Conservation (phyloP, 2,888 invertebrate genomes). For the Cordilura impudica region DNA sequence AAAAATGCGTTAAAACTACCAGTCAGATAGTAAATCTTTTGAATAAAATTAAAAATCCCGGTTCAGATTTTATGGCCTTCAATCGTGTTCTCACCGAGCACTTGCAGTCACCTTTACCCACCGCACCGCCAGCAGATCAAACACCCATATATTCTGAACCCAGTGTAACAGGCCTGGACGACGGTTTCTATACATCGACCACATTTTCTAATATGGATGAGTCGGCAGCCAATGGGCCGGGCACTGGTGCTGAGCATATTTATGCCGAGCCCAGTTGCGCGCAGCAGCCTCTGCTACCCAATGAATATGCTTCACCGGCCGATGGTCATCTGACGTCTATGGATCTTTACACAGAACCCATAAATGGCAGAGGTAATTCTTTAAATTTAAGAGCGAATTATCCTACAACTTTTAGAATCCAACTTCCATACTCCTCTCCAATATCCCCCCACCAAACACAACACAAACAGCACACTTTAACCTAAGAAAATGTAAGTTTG, state of each 20-base stretch:
- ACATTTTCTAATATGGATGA: slow-evolving; percentile 46
- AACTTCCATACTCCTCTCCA: slow-evolving; percentile 24
- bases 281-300: slow-evolving; percentile 71
- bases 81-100: slow-evolving; percentile 71
- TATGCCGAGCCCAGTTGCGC: slow-evolving; percentile 73
- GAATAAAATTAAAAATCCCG: slow-evolving; percentile 67
- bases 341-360: slow-evolving; percentile 74
- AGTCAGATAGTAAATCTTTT: slow-evolving; percentile 70
- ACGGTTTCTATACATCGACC: slow-evolving; percentile 61
- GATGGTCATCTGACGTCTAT: slow-evolving; percentile 68
- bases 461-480: slow-evolving; percentile 14
- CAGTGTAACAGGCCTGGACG: slow-evolving; percentile 65
- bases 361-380: slow-evolving; percentile 72
- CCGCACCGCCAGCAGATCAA: slow-evolving; percentile 66
- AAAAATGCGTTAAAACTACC: slow-evolving; percentile 70
- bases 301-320: slow-evolving; percentile 72
- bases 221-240: slow-evolving; percentile 12
- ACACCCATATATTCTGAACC: slow-evolving; percentile 71
- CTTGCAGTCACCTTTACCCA: slow-evolving; percentile 66
- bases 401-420: slow-evolving; percentile 35
- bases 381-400: slow-evolving; percentile 47
- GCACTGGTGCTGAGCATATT: slow-evolving; percentile 69
- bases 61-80: slow-evolving; percentile 70
- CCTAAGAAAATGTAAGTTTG: slow-evolving; percentile 40
- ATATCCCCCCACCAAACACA: slow-evolving; percentile 21